A percentile compares a stretch with the other conserved stretches of the same genome.
Evolutionary conservation across 2,888 invertebrate genomes (phyloP).

Genomic region (Acanthacorydalis orientalis): DNA sequence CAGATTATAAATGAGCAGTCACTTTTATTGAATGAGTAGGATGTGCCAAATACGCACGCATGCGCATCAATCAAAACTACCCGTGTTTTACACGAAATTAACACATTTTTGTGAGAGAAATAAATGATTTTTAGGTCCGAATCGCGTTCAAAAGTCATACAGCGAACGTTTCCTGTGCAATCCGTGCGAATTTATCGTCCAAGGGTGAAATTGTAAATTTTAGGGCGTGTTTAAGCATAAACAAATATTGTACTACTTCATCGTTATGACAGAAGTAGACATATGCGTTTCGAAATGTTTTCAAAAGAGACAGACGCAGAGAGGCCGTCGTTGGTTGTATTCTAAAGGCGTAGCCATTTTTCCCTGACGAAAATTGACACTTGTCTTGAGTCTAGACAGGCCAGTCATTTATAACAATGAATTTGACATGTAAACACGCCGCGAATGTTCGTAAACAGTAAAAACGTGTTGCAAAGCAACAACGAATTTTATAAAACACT

Average conservation of each 20-base stretch:
- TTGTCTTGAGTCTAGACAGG: slow-evolving; percentile 32
- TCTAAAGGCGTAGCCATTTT: slow-evolving; percentile 51
- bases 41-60: slow-evolving; percentile 1
- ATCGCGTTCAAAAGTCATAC: too few species aligned
- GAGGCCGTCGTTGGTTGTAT: slow-evolving; percentile 16
- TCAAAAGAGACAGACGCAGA: slow-evolving; percentile 2
- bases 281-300: background rate
- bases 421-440: slow-evolving; percentile 30
- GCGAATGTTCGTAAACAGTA: slow-evolving; percentile 6
- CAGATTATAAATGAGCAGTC: too few species aligned
- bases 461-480: slow-evolving; percentile 13
- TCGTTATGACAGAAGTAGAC: background rate
- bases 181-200: too few species aligned
- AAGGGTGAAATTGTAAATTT: background rate
- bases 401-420: slow-evolving; percentile 30
- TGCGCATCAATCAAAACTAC: too few species aligned
- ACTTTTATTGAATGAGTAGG: slow-evolving; percentile 1
- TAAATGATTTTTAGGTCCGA: too few species aligned
- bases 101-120: too few species aligned
- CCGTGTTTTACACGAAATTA: too few species aligned
- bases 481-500: slow-evolving; percentile 10
- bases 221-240: background rate
- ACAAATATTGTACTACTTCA: background rate
- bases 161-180: too few species aligned
- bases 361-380: slow-evolving; percentile 60